Conservation (phyloP, 2,888 invertebrate genomes). For the Synergus umbraculus region DNA sequence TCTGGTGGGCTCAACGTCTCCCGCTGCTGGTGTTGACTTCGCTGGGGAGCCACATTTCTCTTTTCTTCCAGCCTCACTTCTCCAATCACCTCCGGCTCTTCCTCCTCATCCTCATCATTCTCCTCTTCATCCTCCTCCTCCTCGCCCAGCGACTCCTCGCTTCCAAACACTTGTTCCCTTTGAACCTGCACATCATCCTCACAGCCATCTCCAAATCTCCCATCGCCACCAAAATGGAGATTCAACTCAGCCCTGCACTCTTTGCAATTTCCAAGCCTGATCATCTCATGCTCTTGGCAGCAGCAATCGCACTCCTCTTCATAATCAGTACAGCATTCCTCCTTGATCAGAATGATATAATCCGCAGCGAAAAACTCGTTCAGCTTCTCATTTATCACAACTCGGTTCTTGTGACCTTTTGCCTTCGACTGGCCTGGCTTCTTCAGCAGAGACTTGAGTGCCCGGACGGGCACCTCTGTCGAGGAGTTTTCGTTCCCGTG, state of each 20-base stretch:
- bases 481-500: constrained; percentile 62
- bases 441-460: constrained; percentile 86
- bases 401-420: constrained; percentile 85
- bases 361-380: constrained; percentile 96
- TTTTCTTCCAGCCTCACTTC: constrained; percentile 47
- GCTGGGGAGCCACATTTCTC: constrained; percentile 50
- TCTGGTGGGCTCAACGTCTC: constrained; percentile 94
- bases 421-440: constrained; percentile 84
- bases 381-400: constrained; percentile 92
- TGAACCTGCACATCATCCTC: constrained; percentile 61
- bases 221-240: constrained; percentile 74
- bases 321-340: constrained; percentile 91
- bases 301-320: constrained; percentile 84
- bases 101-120: constrained; percentile 52
- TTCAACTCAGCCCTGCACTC: constrained; percentile 75
- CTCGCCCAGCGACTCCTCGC: constrained; percentile 61
- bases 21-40: constrained; percentile 75
- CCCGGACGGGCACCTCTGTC: constrained; percentile 67
- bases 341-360: constrained; percentile 93
- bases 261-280: constrained; percentile 81
- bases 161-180: constrained; percentile 52
- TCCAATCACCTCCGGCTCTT: constrained; percentile 51
- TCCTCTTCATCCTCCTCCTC: constrained; percentile 55
- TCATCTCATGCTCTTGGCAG: constrained; percentile 86
- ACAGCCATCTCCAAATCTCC: constrained; percentile 57